Conservation (phyloP, 2,888 invertebrate genomes). For the Globia sparganii region DNA sequence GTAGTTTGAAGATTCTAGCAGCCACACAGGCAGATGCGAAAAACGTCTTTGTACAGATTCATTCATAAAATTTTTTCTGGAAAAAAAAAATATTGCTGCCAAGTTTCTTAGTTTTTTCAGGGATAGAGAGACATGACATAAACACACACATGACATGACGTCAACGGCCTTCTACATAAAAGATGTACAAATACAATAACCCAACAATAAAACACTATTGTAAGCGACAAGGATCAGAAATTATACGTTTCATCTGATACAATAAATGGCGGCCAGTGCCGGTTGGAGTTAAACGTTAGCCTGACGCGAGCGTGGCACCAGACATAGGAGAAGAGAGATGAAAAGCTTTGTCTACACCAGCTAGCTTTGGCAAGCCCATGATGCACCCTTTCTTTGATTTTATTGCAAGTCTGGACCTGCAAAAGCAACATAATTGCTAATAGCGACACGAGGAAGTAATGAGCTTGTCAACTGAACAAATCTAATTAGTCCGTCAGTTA, state of each 20-base stretch:
- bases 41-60: not conserved
- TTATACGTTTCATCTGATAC: slow-evolving; percentile 77
- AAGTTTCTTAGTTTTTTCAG: not conserved
- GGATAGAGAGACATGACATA: too few species aligned
- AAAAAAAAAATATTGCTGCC: not conserved
- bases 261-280: slow-evolving; percentile 75
- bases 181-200: slow-evolving; percentile 13
- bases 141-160: too few species aligned
- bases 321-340: slow-evolving; percentile 34
- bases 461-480: too few species aligned
- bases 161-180: not conserved
- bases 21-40: not conserved
- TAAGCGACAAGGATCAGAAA: slow-evolving; percentile 63
- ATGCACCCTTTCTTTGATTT: too few species aligned
- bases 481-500: too few species aligned
- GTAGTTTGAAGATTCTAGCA: not conserved
- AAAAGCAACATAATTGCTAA: too few species aligned
- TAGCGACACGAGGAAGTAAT: too few species aligned
- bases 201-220: slow-evolving; percentile 50
- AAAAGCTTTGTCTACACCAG: not conserved
- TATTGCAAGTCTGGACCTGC: too few species aligned
- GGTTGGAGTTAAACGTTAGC: slow-evolving; percentile 81
- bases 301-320: slow-evolving; percentile 67
- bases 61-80: not conserved
- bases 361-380: too few species aligned